A percentile compares a stretch with the other conserved stretches of the same genome.
These are phyloP conservation scores for Oryctolagus cuniculus DNA, from an alignment of 2,113 vertebrate species.

Conservation along the genomic window DNA sequence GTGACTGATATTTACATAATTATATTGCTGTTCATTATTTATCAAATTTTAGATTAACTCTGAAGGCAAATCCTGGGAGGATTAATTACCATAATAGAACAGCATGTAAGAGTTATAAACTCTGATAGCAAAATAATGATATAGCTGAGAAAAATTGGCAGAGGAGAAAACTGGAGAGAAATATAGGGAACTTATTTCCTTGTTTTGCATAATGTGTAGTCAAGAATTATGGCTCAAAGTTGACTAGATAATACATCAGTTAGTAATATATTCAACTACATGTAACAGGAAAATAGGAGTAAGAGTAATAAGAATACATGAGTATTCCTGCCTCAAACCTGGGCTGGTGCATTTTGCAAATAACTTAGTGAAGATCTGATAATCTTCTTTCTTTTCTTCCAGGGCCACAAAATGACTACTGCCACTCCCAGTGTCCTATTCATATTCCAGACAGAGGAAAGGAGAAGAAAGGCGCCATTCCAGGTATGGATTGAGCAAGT, in stretches of 20 bases:
- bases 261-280: constrained; percentile 28
- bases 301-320: not conserved
- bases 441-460: not conserved
- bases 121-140: constrained; percentile 72
- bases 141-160: constrained; percentile 48
- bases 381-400: not conserved
- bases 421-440: not conserved
- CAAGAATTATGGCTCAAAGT: constrained; percentile 43
- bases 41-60: constrained; percentile 79
- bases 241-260: constrained; percentile 6
- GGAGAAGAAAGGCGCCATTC: not conserved
- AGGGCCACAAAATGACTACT: not conserved
- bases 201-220: constrained; percentile 48
- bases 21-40: constrained; percentile 74
- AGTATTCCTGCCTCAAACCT: not conserved
- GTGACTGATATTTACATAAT: constrained; percentile 78
- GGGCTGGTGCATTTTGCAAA: not conserved
- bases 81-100: constrained; percentile 73
- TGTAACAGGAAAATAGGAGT: constrained; percentile 13
- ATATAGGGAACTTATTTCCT: not conserved
- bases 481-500: not conserved
- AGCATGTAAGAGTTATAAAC: constrained; percentile 74
- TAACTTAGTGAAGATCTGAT: not conserved
- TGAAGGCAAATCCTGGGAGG: constrained; percentile 70
- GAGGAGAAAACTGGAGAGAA: constrained; percentile 37